phyloP scores from a whole-genome alignment of 2,113 vertebrate genomes.

The Gopherus flavomarginatus region DNA sequence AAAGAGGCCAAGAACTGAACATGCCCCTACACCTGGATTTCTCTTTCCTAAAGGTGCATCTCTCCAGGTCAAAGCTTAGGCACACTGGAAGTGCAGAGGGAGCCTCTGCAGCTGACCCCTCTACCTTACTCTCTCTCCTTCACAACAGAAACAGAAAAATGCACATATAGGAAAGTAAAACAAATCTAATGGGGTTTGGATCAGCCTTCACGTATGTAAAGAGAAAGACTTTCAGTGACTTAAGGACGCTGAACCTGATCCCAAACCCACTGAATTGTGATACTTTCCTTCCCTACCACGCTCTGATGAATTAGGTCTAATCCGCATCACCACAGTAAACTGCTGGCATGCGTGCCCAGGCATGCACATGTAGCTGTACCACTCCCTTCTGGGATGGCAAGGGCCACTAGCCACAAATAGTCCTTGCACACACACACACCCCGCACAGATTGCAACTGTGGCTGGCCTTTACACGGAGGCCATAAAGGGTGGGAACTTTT shows the following conservation, averaged over 20 bases:
- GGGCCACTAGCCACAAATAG: neutral
- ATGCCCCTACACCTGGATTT: neutral
- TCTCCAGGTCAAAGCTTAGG: neutral
- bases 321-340: neutral
- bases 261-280: neutral
- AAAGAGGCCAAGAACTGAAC: neutral
- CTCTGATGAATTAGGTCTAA: neutral
- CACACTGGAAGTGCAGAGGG: neutral
- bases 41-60: neutral
- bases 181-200: neutral
- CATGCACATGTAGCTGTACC: neutral
- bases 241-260: neutral
- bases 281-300: neutral
- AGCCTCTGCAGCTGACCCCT: neutral
- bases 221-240: neutral
- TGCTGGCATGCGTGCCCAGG: neutral
- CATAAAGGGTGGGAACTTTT: neutral
- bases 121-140: neutral
- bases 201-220: neutral
- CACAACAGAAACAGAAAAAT: fast-evolving
- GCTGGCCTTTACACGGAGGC: neutral
- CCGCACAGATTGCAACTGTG: neutral
- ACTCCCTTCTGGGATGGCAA: neutral
- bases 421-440: neutral
- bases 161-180: neutral